Evolutionary conservation across 2,113 vertebrate species (phyloP).

Genomic region (Elanus axillaris): DNA sequence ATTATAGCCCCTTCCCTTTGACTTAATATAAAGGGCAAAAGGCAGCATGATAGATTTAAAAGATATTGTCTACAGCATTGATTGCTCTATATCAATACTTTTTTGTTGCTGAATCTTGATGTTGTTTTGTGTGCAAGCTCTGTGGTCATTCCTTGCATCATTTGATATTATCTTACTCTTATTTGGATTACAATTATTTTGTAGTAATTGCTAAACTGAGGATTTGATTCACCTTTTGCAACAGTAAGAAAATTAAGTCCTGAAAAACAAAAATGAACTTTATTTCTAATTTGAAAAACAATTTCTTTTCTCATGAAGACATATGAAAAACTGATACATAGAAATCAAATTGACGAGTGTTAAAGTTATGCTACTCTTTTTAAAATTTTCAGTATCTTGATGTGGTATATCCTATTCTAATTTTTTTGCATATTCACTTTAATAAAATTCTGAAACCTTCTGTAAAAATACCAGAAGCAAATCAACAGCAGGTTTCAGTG

Average conservation of each 20-base stretch:
- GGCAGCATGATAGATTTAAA: conserved; percentile 71
- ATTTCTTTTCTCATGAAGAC: background rate
- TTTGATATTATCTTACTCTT: conserved; percentile 2
- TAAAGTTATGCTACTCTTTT: background rate
- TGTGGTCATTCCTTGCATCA: background rate
- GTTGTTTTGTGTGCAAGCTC: background rate
- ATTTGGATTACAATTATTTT: background rate
- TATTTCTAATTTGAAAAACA: background rate
- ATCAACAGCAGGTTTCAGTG: background rate
- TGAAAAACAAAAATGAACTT: background rate
- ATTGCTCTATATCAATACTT: conserved; percentile 54
- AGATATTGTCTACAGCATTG: conserved; percentile 63
- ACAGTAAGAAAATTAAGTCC: background rate
- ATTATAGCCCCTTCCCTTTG: conserved; percentile 56
- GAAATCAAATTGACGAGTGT: background rate
- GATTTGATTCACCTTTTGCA: background rate
- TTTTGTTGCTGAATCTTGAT: background rate
- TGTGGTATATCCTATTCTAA: background rate
- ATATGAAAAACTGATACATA: background rate
- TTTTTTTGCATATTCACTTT: background rate
- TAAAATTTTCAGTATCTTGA: background rate
- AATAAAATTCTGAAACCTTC: background rate
- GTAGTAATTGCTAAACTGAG: background rate
- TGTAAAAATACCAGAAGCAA: background rate
- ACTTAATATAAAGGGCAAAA: conserved; percentile 75